phyloP scores from a whole-genome alignment of 2,888 invertebrate genomes.

The Agrotis puta region DNA sequence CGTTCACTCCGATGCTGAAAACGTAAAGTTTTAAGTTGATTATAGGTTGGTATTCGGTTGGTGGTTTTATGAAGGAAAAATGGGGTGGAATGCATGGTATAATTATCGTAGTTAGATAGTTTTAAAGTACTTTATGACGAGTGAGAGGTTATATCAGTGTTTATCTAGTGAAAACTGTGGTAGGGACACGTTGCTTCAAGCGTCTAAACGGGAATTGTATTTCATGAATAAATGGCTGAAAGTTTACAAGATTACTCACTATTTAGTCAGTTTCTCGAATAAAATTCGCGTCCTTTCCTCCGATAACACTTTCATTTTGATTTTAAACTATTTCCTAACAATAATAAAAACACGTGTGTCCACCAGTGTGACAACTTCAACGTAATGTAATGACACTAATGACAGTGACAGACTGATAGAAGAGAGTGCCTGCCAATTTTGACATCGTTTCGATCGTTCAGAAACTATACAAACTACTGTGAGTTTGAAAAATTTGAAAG shows the following conservation, averaged over 20 bases:
- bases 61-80: neutral
- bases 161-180: slow-evolving; percentile 5
- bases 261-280: slow-evolving; percentile 98
- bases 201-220: neutral
- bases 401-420: neutral
- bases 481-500: no score
- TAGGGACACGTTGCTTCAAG: slow-evolving; percentile 16
- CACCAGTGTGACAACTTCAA: slow-evolving; percentile 21
- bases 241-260: slow-evolving; percentile 91
- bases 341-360: slow-evolving; percentile 75
- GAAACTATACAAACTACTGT: neutral
- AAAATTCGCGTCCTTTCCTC: slow-evolving; percentile 96
- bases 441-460: neutral
- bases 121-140: neutral
- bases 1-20: slow-evolving; percentile 97
- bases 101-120: neutral
- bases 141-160: slow-evolving; percentile 18
- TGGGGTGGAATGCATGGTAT: neutral
- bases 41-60: neutral
- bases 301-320: slow-evolving; percentile 95
- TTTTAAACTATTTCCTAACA: slow-evolving; percentile 40
- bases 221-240: slow-evolving; percentile 1
- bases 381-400: no score
- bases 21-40: slow-evolving; percentile 56
- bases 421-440: neutral